These are phyloP conservation scores for Leguminivora glycinivorella DNA, from an alignment of 1,140 invertebrate genomes.

Conservation along the genomic window DNA sequence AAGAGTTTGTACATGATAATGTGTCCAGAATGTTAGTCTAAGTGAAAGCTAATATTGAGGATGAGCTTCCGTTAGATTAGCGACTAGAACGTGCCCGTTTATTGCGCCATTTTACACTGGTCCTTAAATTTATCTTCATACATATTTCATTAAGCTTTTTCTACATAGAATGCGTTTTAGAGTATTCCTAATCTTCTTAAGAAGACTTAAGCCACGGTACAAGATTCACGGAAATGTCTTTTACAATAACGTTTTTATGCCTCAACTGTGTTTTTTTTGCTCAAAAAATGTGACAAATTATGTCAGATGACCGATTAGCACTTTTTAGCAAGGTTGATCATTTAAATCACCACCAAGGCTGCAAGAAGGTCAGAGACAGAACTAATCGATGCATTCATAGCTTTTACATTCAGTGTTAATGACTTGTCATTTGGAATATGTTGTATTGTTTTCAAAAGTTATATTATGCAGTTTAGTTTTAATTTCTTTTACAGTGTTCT, in stretches of 20 bases:
- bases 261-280: background rate
- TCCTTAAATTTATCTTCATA: too few species aligned
- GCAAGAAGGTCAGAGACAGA: conserved; percentile 12
- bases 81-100: background rate
- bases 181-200: too few species aligned
- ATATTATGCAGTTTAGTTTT: background rate
- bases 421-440: background rate
- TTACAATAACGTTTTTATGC: background rate
- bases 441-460: background rate
- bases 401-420: background rate
- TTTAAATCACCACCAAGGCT: conserved; percentile 2
- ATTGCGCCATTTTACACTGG: too few species aligned
- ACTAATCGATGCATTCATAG: background rate
- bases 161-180: too few species aligned
- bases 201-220: too few species aligned
- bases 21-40: background rate
- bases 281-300: too few species aligned
- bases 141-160: too few species aligned
- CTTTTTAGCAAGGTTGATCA: conserved; percentile 7
- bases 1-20: background rate
- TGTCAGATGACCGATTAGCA: background rate
- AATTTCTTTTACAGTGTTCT: background rate
- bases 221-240: background rate
- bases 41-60: background rate
- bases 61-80: background rate